These are phyloP conservation scores for Sipunculus nudus DNA, from an alignment of 2,888 invertebrate species.

Conservation along the genomic window DNA sequence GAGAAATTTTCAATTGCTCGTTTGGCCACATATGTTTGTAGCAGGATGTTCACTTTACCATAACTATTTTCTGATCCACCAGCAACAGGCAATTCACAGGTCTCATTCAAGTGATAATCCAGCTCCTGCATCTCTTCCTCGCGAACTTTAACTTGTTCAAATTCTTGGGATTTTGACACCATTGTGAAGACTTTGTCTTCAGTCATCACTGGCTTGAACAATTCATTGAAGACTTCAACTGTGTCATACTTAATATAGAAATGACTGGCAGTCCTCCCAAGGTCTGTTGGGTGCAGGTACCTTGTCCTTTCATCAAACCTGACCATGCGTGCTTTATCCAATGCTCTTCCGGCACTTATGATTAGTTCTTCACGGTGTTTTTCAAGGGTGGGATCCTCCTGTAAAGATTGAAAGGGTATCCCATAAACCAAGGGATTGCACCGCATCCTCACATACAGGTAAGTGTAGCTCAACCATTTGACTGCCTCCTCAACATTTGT, in stretches of 20 bases:
- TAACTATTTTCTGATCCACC: constrained; percentile 89
- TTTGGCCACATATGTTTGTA: constrained; percentile 83
- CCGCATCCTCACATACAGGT: constrained; percentile 91
- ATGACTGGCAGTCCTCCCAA: constrained; percentile 96
- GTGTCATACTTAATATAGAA: constrained; percentile 98
- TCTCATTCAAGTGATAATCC: constrained; percentile 77
- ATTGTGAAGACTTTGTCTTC: constrained; percentile 88
- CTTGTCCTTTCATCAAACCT: constrained; percentile 87
- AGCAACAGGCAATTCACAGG: constrained; percentile 81
- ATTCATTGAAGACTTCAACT: constrained; percentile 89
- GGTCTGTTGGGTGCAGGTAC: constrained; percentile 71
- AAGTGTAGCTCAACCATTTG: constrained; percentile 97
- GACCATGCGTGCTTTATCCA: constrained; percentile 95
- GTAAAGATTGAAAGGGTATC: constrained; percentile 71
- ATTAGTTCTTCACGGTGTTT: constrained; percentile 82
- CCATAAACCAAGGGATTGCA: constrained; percentile 87
- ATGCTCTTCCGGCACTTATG: constrained; percentile 79
- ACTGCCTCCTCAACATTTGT: constrained; percentile 95
- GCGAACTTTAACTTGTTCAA: constrained; percentile 92
- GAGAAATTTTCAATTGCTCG: constrained; percentile 85
- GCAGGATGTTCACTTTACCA: constrained; percentile 85
- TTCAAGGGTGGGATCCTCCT: constrained; percentile 83
- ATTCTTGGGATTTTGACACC: constrained; percentile 92
- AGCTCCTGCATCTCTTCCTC: constrained; percentile 95
- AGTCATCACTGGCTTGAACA: constrained; percentile 81